These are phyloP conservation scores for Tapera naevia DNA, from an alignment of 2,797 vertebrate species.

Conservation along the genomic window DNA sequence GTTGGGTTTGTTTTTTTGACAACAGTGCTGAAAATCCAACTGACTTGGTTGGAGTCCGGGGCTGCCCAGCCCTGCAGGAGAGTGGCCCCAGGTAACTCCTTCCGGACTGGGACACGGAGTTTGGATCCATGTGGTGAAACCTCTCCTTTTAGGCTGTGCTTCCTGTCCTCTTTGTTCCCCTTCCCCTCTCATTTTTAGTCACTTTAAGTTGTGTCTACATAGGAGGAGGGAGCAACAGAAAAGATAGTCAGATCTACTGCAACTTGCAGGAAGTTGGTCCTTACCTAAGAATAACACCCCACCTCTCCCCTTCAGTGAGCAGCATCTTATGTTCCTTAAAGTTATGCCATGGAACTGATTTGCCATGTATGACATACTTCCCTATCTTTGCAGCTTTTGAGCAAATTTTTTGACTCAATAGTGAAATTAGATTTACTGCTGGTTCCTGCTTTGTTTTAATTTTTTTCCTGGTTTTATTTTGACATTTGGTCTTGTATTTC, in stretches of 20 bases:
- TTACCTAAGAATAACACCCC: not conserved
- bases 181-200: not conserved
- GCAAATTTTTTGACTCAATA: not conserved
- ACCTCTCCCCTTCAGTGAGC: not conserved
- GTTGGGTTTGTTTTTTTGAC: not conserved
- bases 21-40: not conserved
- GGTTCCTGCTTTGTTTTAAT: not conserved
- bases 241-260: not conserved
- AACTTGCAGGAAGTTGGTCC: not conserved
- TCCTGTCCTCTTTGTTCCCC: not conserved
- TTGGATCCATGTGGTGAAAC: not conserved
- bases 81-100: not conserved
- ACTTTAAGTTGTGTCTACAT: not conserved
- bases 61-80: not conserved
- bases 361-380: not conserved
- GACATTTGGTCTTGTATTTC: not conserved
- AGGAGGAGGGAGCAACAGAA: not conserved
- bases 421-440: not conserved
- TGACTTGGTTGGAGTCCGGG: not conserved
- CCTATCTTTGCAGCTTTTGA: not conserved
- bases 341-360: not conserved
- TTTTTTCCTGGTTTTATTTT: not conserved
- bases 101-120: accelerated
- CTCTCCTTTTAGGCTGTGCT: not conserved
- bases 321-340: not conserved